Evolutionary conservation across 2,113 vertebrate genomes (phyloP), one percentile per base, ranked within the genome.

Genomic region (Talpa occidentalis): DNA sequence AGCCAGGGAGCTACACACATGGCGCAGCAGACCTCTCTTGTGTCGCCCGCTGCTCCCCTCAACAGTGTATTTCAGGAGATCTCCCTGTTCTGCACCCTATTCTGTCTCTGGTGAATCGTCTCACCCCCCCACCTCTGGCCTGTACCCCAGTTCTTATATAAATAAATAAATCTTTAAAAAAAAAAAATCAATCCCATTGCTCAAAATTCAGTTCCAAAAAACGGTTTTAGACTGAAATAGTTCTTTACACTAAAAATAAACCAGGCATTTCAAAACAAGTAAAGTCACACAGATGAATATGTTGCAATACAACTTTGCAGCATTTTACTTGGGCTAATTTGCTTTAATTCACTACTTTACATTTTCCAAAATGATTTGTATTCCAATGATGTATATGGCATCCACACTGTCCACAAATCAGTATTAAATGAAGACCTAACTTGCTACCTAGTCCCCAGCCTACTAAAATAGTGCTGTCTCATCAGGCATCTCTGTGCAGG

Each of bases 381-480:
- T 95, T 96, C 88, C 96, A 96, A 4, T 69, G 85, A 94, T 96
- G n/a, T 47, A 35, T 69, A 56, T 90, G 96, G 96, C 69, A 97
- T 97, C 97, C 96, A 95, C 96, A 73, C 93, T 97, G 97, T 91
- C 96, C 97, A 91, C 93, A 96, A 97, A 98, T 96, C 88, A 88
- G 30, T 95, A 97, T 97, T 96, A 97, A 97, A 97, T 92, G 81
- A 94, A 97, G 96, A 92, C 97, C 89, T 90, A 97, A 95, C 95
- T 76, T 96, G 96, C 95, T 96, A 80, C 95, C 89, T 35, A 86
- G 96, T 94, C 95, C 79, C 96, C 94, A 96, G 93, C 85, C 97
- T 98, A 98, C 98, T 91, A 98, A 98, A 99, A 98, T 98, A 98
- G 98, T 95, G 95, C 97, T 93, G 93, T 94, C 97, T 98, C 98